Conservation (phyloP, 2,888 invertebrate species). For the Melitaea athalia region DNA sequence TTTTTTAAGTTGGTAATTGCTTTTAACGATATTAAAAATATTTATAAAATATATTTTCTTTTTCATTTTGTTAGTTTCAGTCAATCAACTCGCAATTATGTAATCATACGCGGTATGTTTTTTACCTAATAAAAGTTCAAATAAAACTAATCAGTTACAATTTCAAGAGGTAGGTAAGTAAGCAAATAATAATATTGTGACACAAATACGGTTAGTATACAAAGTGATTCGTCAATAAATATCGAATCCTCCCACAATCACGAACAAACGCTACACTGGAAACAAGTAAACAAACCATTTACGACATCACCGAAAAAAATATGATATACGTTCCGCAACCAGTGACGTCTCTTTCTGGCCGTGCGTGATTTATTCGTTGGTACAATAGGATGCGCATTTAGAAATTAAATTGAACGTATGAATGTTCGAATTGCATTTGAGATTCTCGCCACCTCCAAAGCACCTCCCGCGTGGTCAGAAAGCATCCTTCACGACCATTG, state of each 20-base stretch:
- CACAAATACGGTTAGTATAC: neutral
- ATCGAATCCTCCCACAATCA: slow-evolving; percentile 12
- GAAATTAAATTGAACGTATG: slow-evolving; percentile 47
- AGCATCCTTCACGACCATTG: neutral
- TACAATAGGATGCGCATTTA: slow-evolving; percentile 47
- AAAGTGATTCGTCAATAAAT: slow-evolving; percentile 3
- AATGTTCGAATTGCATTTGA: slow-evolving; percentile 46
- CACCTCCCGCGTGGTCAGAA: slow-evolving; percentile 59
- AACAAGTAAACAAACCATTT: slow-evolving; percentile 34
- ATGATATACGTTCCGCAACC: slow-evolving; percentile 31
- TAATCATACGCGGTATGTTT: too few relatives aligned
- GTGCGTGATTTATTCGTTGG: slow-evolving; percentile 45
- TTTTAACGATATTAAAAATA: too few relatives aligned
- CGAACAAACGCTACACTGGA: slow-evolving; percentile 13
- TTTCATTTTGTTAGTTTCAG: too few relatives aligned
- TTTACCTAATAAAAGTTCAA: neutral
- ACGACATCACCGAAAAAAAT: slow-evolving; percentile 18
- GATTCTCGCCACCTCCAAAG: slow-evolving; percentile 62
- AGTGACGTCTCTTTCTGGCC: slow-evolving; percentile 55
- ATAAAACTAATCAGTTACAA: neutral
- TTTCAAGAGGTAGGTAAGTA: neutral
- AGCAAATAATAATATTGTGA: neutral
- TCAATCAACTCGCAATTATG: too few relatives aligned
- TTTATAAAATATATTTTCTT: too few relatives aligned
- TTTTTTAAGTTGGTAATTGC: too few relatives aligned